phyloP scores from a whole-genome alignment of 2,888 invertebrate genomes.

The Notodonta ziczac region DNA sequence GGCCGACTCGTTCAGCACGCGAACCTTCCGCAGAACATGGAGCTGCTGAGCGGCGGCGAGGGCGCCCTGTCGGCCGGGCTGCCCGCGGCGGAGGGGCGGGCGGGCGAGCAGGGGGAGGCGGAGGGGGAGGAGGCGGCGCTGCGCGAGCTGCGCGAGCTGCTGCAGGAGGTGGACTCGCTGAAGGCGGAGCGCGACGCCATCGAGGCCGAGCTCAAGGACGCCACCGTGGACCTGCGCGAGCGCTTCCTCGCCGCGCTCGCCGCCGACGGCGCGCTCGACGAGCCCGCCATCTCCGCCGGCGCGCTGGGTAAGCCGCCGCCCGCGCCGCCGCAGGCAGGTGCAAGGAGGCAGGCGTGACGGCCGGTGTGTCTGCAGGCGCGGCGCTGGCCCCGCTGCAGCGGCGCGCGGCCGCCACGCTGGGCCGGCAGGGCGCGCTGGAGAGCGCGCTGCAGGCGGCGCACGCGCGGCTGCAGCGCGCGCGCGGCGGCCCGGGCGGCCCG shows the following conservation, averaged over 20 bases:
- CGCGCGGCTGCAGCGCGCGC: conserved; percentile 72
- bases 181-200: conserved; percentile 93
- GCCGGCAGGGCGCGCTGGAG: conserved; percentile 54
- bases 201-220: conserved; percentile 89
- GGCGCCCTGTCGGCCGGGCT: conserved; percentile 88
- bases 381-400: conserved; percentile 83
- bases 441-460: conserved; percentile 83
- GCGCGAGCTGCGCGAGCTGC: conserved; percentile 88
- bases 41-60: conserved; percentile 91
- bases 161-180: conserved; percentile 92
- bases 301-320: too few relatives aligned
- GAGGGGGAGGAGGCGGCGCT: conserved; percentile 89
- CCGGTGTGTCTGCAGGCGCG: too few relatives aligned
- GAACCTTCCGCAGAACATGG: conserved; percentile 85
- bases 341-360: too few relatives aligned
- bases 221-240: conserved; percentile 86
- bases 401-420: conserved; percentile 59
- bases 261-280: conserved; percentile 92
- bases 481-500: conserved; percentile 61
- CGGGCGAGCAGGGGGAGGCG: conserved; percentile 9
- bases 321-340: too few relatives aligned
- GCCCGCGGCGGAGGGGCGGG: conserved; percentile 84
- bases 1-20: too few relatives aligned
- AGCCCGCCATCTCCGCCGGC: conserved; percentile 92
- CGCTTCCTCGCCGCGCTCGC: conserved; percentile 85